Conservation (phyloP, 2,888 invertebrate species). For the Dendrolimus pini region DNA sequence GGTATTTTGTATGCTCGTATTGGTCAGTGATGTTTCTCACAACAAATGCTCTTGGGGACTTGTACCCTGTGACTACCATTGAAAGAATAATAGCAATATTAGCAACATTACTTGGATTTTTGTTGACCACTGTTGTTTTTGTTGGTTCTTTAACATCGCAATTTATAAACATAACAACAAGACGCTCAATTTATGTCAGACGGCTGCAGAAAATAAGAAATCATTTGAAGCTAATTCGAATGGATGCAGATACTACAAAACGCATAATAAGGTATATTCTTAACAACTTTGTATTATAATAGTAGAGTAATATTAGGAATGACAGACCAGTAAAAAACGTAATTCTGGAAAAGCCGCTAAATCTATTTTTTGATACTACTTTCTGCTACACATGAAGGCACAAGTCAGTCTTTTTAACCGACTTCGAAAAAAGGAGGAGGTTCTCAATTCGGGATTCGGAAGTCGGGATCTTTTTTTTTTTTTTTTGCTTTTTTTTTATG, state of each 20-base stretch:
- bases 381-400: too few species aligned
- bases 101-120: constrained; percentile 59
- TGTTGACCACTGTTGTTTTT: constrained; percentile 64
- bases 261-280: constrained; percentile 54
- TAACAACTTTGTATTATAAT: neutral
- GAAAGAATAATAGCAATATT: constrained; percentile 55
- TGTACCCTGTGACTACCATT: constrained; percentile 57
- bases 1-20: constrained; percentile 66
- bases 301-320: too few species aligned
- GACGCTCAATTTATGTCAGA: constrained; percentile 59
- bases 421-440: too few species aligned
- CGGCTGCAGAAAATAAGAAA: constrained; percentile 60
- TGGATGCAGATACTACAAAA: constrained; percentile 50
- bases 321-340: too few species aligned
- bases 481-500: too few species aligned
- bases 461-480: too few species aligned
- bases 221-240: constrained; percentile 57
- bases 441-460: too few species aligned
- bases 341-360: too few species aligned
- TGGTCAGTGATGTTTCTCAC: constrained; percentile 67
- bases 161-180: constrained; percentile 65
- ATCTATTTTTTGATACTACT: too few species aligned
- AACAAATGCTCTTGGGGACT: constrained; percentile 62
- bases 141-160: constrained; percentile 70
- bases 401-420: too few species aligned